Base-by-base conservation (phyloP, 2,797 vertebrate genomes). In the Halcyon chelicuti region DNA sequence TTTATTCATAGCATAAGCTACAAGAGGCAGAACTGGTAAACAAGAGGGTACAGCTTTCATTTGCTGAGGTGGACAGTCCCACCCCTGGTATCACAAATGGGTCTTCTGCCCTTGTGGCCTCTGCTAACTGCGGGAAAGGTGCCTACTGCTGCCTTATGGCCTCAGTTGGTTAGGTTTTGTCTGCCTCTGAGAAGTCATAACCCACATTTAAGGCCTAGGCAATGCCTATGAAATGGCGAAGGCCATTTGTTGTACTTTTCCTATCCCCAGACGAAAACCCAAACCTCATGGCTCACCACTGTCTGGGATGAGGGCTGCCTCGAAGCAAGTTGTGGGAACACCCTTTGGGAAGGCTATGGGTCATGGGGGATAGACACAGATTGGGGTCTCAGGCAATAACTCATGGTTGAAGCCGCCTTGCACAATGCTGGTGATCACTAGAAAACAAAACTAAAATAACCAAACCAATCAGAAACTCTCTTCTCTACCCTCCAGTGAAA, bases 301-400 rank as follows among this genome's bases (percentile, higher is more conserved):
- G 23, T 42, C 15, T 76, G 46, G 31, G 31, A n/a, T 40, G 21
- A 17, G 28, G 21, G 23, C 33, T 88, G n/a, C 26, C 8, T 39
- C 1, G 1, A 5, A 3, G 4, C 2, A 2, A 10, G 14, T 60
- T 16, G 14, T 15, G 20, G 8, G 0, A 73, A 4, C 31, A 40
- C 21, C 51, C 25, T 12, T 28, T 21, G 10, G 31, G 29, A 40
- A 63, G 21, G 4, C 2, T 8, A 8, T 0, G 0, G 0, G 4
- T 7, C 8, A 6, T 29, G 16, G 12, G 3, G 4, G 3, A 33
- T 46, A 23, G 42, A 5, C 5, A 3, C 0, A 0, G 3, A 1
- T 4, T 4, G 1, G 21, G 4, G 12, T 44, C 2, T 70, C 22
- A 8, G 29, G n/a, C 8, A 66, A 62, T 49, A 51, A 40, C 4